A percentile compares a stretch with the other conserved stretches of the same genome.
phyloP scores from a whole-genome alignment of 2,113 vertebrate species.

The Sebastes fasciatus region DNA sequence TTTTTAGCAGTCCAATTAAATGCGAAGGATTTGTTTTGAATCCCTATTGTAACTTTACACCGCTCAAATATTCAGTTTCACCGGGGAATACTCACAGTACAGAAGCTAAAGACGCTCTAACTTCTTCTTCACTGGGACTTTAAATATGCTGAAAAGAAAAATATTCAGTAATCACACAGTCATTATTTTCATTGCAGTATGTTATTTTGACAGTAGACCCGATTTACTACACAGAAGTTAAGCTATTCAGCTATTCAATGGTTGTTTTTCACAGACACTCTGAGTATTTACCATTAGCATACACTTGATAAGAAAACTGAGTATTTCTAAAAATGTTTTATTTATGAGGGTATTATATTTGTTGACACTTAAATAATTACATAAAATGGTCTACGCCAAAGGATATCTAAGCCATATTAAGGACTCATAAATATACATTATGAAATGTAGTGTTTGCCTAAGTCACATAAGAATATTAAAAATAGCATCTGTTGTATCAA shows the following conservation, averaged over 20 bases:
- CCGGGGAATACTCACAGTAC: too few species aligned
- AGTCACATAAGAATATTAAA: not conserved
- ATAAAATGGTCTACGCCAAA: not conserved
- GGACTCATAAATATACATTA: conserved; percentile 16
- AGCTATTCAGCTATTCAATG: conserved; percentile 14
- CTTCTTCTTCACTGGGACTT: too few species aligned
- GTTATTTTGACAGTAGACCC: conserved; percentile 8
- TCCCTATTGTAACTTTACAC: too few species aligned
- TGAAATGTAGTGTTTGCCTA: not conserved
- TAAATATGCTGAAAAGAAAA: not conserved
- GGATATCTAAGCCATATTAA: conserved; percentile 2
- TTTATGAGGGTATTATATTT: conserved; percentile 20
- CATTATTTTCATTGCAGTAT: conserved; percentile 19
- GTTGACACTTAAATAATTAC: conserved; percentile 14
- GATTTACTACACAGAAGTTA: conserved; percentile 5
- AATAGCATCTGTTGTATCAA: not conserved
- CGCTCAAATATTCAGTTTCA: too few species aligned
- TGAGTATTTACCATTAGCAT: conserved; percentile 23
- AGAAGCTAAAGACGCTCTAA: too few species aligned
- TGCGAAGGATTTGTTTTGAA: too few species aligned
- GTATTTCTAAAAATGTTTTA: conserved; percentile 3
- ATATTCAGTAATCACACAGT: conserved; percentile 6
- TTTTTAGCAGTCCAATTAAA: too few species aligned
- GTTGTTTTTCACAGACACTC: conserved; percentile 15
- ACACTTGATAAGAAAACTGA: conserved; percentile 11